Conservation (phyloP, 2,888 invertebrate species). For the Carabus problematicus region DNA sequence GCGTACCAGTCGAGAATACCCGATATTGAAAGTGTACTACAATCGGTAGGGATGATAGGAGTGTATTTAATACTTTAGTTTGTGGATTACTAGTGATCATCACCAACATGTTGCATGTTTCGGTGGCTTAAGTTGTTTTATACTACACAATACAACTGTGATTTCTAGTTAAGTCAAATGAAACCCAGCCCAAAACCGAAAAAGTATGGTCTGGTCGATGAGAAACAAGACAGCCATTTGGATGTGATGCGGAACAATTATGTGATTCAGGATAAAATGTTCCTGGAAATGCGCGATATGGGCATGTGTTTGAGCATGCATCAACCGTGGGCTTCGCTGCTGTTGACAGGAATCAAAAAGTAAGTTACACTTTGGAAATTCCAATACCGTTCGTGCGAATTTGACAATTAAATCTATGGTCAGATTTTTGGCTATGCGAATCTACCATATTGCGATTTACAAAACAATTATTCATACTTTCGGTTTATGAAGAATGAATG, state of each 20-base stretch:
- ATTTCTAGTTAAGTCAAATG: not conserved
- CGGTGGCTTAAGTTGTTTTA: too few species aligned
- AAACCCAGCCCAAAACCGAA: not conserved
- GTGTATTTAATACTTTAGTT: too few species aligned
- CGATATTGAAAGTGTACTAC: conserved; percentile 58
- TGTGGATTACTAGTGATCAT: too few species aligned
- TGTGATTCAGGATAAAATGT: conserved; percentile 52
- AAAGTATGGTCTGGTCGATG: not conserved
- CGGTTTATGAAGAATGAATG: too few species aligned
- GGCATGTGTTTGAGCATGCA: conserved; percentile 93
- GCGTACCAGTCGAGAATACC: conserved; percentile 59
- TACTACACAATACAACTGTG: not conserved
- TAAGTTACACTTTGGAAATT: conserved; percentile 57
- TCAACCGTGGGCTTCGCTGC: conserved; percentile 93
- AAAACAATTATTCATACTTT: too few species aligned
- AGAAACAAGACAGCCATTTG: not conserved
- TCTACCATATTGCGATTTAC: not conserved
- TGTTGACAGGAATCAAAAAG: conserved; percentile 93
- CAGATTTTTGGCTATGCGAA: not conserved
- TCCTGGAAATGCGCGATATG: conserved; percentile 56
- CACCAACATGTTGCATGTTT: too few species aligned
- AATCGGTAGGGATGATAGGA: too few species aligned
- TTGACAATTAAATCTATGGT: not conserved
- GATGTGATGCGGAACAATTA: not conserved
- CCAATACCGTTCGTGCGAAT: too few species aligned